Conservation (phyloP, 2,797 vertebrate genomes). For the Furcifer pardalis region DNA sequence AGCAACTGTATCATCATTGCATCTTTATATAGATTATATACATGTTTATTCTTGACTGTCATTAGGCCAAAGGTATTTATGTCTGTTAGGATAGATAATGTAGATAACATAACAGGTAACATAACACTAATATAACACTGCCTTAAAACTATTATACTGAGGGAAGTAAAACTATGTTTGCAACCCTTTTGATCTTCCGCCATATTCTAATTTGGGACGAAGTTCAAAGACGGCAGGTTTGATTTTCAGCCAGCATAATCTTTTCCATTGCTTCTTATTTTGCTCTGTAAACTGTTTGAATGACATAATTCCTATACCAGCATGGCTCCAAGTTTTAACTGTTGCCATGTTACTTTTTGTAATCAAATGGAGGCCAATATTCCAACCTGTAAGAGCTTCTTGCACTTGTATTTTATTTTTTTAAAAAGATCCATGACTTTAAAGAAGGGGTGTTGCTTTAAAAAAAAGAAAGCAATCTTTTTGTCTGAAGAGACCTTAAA, state of each 20-base stretch:
- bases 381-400: conserved; percentile 63
- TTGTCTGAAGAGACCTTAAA: conserved; percentile 76
- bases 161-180: conserved; percentile 37
- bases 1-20: neutral
- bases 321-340: conserved; percentile 64
- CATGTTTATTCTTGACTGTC: neutral
- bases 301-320: conserved; percentile 65
- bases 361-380: conserved; percentile 57
- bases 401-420: conserved; percentile 63
- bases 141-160: conserved; percentile 1
- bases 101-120: no score
- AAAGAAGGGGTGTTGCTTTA: conserved; percentile 29
- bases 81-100: no score
- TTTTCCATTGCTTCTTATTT: conserved; percentile 48
- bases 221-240: conserved; percentile 13
- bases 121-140: neutral
- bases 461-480: conserved; percentile 62
- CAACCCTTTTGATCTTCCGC: conserved; percentile 12
- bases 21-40: neutral
- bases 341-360: conserved; percentile 64
- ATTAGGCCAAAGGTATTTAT: neutral
- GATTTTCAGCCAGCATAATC: conserved; percentile 54
- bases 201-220: conserved; percentile 37
- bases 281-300: conserved; percentile 55
- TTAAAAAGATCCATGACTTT: conserved; percentile 57